phyloP scores from a whole-genome alignment of 1,140 invertebrate genomes.

The Goniozus legneri region DNA sequence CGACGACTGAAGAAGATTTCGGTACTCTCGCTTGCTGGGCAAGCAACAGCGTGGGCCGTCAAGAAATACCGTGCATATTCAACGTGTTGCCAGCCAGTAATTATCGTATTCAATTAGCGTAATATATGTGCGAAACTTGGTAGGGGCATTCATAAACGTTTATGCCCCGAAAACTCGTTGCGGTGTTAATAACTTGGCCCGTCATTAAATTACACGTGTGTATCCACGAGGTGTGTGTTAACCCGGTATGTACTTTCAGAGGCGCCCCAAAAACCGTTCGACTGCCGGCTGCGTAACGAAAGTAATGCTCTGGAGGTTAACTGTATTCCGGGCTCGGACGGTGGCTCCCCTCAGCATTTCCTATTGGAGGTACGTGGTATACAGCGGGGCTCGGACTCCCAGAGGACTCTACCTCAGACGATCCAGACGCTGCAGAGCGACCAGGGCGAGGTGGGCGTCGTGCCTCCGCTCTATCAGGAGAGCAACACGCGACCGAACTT shows the following conservation, averaged over 20 bases:
- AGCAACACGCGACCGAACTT: slow-evolving; percentile 63
- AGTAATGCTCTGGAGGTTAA: slow-evolving; percentile 65
- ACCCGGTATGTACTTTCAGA: slow-evolving; percentile 49
- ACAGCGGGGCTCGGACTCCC: slow-evolving; percentile 45
- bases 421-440: slow-evolving; percentile 61
- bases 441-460: slow-evolving; percentile 51
- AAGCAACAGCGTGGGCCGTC: slow-evolving; percentile 75
- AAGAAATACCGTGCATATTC: slow-evolving; percentile 76
- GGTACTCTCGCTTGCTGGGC: slow-evolving; percentile 85
- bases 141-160: too few species aligned
- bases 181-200: too few species aligned
- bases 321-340: slow-evolving; percentile 75
- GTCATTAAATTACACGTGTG: too few species aligned
- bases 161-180: too few species aligned
- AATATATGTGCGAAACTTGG: background rate
- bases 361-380: slow-evolving; percentile 74
- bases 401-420: slow-evolving; percentile 36
- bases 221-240: background rate
- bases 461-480: slow-evolving; percentile 58
- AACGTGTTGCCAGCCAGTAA: slow-evolving; percentile 78
- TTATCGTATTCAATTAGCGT: background rate
- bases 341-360: slow-evolving; percentile 79
- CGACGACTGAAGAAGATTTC: slow-evolving; percentile 65
- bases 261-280: slow-evolving; percentile 65
- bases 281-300: slow-evolving; percentile 67